Evolutionary conservation across 2,113 vertebrate species (phyloP).

Genomic region (Vireo altiloquus): DNA sequence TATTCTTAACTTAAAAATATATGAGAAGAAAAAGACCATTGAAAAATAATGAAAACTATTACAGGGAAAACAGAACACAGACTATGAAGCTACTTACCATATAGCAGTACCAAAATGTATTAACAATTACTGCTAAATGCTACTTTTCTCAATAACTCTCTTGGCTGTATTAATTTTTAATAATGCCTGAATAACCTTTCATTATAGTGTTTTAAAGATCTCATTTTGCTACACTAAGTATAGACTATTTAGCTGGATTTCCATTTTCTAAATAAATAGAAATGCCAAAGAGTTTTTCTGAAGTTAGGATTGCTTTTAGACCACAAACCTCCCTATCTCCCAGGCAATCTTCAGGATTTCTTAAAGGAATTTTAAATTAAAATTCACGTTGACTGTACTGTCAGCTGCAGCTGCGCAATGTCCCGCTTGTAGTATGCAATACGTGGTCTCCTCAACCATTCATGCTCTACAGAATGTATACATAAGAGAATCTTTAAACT

Average conservation of each 20-base stretch:
- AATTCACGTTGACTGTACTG: not conserved
- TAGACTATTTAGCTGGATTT: not conserved
- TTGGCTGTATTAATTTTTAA: conserved; percentile 57
- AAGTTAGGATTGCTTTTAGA: not conserved
- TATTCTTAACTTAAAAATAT: not conserved
- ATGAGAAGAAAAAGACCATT: not conserved
- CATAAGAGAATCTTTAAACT: not conserved
- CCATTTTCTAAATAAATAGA: conserved; percentile 54
- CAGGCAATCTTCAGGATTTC: not conserved
- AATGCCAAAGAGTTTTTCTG: not conserved
- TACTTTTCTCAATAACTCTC: conserved; percentile 47
- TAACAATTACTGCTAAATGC: conserved; percentile 38
- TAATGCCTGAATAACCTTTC: not conserved
- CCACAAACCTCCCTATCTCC: not conserved
- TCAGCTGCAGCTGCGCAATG: not conserved
- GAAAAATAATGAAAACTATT: not conserved
- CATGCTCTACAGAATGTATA: not conserved
- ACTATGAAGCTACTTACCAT: not conserved
- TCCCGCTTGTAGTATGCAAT: not conserved
- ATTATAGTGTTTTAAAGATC: conserved; percentile 32
- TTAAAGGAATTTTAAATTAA: not conserved
- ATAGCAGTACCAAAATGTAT: not conserved
- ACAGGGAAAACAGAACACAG: not conserved
- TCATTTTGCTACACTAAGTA: conserved; percentile 7
- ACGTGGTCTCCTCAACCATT: not conserved